Percentiles rank a stretch among this genome's conserved stretches.
Evolutionary conservation across 2,113 vertebrate genomes (phyloP).

Genomic region (Neofelis nebulosa): DNA sequence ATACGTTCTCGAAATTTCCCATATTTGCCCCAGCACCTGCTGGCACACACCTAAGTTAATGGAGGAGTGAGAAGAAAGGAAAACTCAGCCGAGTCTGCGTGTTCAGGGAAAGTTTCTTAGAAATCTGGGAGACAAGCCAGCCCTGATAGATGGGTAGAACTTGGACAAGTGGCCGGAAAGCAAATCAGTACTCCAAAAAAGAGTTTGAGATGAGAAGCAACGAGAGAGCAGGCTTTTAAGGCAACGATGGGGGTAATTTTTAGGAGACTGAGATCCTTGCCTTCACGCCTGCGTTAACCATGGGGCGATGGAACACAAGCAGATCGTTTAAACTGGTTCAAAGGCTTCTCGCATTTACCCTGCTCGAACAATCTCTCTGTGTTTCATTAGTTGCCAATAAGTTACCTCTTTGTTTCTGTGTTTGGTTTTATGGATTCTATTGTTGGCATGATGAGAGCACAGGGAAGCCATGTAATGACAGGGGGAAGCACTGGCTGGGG

Average conservation of each 20-base stretch:
- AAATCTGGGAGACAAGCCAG: not conserved
- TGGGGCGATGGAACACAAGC: not conserved
- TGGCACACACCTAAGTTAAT: not conserved
- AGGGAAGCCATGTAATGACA: slow-evolving; percentile 79
- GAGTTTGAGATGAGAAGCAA: not conserved
- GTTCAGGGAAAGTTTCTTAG: not conserved
- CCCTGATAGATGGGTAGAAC: not conserved
- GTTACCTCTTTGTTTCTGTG: slow-evolving; percentile 76
- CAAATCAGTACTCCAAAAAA: not conserved
- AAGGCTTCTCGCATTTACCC: not conserved
- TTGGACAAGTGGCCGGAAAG: not conserved
- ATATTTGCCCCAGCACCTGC: not conserved
- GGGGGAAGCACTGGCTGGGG: slow-evolving; percentile 74
- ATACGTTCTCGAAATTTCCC: not conserved
- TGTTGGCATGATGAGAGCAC: slow-evolving; percentile 74
- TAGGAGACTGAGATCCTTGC: not conserved
- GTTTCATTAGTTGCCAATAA: slow-evolving; percentile 70
- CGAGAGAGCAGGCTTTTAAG: not conserved
- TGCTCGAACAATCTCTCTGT: slow-evolving; percentile 39
- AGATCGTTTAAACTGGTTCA: slow-evolving; percentile 34
- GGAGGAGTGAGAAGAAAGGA: not conserved
- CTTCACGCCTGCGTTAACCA: slow-evolving; percentile 9
- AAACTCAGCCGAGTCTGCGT: not conserved
- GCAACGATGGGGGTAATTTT: slow-evolving; percentile 13
- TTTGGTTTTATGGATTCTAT: slow-evolving; percentile 79